Evolutionary conservation across 2,888 invertebrate genomes (phyloP).

Genomic region (Agrotis puta): DNA sequence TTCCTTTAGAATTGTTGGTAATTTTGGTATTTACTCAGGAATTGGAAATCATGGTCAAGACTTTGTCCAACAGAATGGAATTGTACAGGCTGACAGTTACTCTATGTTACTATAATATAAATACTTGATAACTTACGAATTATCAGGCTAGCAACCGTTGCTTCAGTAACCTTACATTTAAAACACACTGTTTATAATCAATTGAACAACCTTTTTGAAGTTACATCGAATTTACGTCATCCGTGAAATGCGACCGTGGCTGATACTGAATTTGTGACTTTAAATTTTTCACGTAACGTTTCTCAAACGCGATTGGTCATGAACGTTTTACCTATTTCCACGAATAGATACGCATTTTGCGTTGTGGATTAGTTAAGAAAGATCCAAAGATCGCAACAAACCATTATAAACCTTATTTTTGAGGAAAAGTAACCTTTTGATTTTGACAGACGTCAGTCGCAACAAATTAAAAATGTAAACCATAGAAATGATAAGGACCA

Average conservation of each 20-base stretch:
- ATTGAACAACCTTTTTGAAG: conserved; percentile 36
- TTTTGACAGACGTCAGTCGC: background rate
- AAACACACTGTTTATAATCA: conserved; percentile 40
- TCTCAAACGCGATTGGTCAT: conserved; percentile 35
- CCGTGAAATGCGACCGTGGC: conserved; percentile 44
- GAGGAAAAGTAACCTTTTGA: background rate
- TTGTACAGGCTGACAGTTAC: no score
- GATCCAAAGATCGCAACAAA: background rate
- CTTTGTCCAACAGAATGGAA: no score
- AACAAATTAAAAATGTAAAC: background rate
- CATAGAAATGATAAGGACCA: no score
- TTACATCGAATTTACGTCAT: conserved; percentile 37
- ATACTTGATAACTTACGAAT: conserved; percentile 18
- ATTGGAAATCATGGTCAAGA: no score
- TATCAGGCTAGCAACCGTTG: conserved; percentile 10
- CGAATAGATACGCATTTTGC: conserved; percentile 25
- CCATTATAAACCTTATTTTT: background rate
- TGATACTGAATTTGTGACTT: conserved; percentile 30
- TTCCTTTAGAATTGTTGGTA: no score
- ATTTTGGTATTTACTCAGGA: no score
- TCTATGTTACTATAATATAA: no score
- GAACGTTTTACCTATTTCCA: conserved; percentile 22
- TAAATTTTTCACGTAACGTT: conserved; percentile 36
- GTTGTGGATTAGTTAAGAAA: conserved; percentile 9
- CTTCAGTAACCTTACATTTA: conserved; percentile 17